Base-by-base conservation (phyloP, 2,888 invertebrate species). In the Acholoe squamosa region DNA sequence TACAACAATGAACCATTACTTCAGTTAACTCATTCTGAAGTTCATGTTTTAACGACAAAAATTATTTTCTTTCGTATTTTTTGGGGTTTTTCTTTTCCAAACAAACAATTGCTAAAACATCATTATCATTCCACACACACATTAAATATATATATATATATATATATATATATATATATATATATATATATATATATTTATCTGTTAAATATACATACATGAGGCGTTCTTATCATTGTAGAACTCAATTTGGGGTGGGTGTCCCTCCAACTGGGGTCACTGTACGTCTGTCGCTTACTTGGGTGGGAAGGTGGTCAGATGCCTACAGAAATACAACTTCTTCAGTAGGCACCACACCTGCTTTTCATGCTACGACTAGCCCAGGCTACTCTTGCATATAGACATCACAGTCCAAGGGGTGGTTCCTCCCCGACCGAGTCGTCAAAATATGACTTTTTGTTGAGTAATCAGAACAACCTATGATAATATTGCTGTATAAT, bases 381-480 rank as follows among this genome's bases (percentile, higher is more conserved):
- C 84, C 43, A 84, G 84, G 84, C 84, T 84, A 84, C 10, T 51
- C 84, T 84, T 84, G 84, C 84, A 84, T 84, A 84, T 34, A 51
- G 51, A 34, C 84, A 34, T 33, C 84, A 84, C 84, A 84, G 84
- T 43, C 84, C 22, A 1, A 1, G 43, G 43, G 84, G 19, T 43
- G 22, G 25, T 22, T 84, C 43, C 84, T 84, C n/a, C 43, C 43
- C 51, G 22, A 51, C 19, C 33, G 34, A 84, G 5, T 3, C 3
- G 61, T 61, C 61, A 61, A 1, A n/a, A 12, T 61, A 12, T 61
- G 19, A 1, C 34, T 25, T 84, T 77, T 25, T 1, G 22, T 84
- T 84, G 19, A 22, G 84, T 77, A 84, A n/a, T 61, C n/a, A 84
- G 84, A 84, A 51, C n/a, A 16, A 84, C 33, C 22, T 84, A 77